Conservation (phyloP, 2,797 vertebrate species). For the Notolepis coatsorum region DNA sequence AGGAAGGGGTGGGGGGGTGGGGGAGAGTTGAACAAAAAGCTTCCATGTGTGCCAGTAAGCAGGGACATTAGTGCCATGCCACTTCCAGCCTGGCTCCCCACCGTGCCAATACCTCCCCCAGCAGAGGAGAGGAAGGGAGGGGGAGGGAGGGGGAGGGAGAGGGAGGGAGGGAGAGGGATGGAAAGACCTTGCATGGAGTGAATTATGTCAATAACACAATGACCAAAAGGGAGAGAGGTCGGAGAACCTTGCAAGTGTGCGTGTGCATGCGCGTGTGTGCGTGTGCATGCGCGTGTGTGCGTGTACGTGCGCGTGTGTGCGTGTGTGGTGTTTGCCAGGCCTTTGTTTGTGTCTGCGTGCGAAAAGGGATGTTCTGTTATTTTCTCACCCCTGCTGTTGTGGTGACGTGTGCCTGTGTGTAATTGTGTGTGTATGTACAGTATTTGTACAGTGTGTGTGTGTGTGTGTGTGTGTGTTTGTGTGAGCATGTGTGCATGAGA, state of each 20-base stretch:
- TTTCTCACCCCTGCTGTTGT: conserved; percentile 56
- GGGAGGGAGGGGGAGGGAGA: background rate
- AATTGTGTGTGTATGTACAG: conserved; percentile 13
- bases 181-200: conserved; percentile 68
- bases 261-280: conserved; percentile 35
- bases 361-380: conserved; percentile 68
- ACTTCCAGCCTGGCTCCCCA: conserved; percentile 59
- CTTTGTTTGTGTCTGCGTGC: conserved; percentile 69
- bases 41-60: conserved; percentile 68
- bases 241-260: conserved; percentile 43
- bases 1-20: conserved; percentile 25
- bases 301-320: conserved; percentile 15
- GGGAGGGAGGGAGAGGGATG: conserved; percentile 35
- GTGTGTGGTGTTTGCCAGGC: conserved; percentile 56
- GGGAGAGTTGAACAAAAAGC: conserved; percentile 55
- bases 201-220: conserved; percentile 75
- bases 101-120: conserved; percentile 65
- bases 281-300: conserved; percentile 15
- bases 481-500: conserved; percentile 44
- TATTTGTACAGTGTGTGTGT: conserved; percentile 17
- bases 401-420: conserved; percentile 29
- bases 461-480: conserved; percentile 16
- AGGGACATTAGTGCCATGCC: conserved; percentile 72
- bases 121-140: conserved; percentile 48
- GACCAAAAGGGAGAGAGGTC: conserved; percentile 44